Evolutionary conservation across 2,113 vertebrate species (phyloP), one percentile per base, ranked within the genome.

Genomic region (Mustela nigripes): DNA sequence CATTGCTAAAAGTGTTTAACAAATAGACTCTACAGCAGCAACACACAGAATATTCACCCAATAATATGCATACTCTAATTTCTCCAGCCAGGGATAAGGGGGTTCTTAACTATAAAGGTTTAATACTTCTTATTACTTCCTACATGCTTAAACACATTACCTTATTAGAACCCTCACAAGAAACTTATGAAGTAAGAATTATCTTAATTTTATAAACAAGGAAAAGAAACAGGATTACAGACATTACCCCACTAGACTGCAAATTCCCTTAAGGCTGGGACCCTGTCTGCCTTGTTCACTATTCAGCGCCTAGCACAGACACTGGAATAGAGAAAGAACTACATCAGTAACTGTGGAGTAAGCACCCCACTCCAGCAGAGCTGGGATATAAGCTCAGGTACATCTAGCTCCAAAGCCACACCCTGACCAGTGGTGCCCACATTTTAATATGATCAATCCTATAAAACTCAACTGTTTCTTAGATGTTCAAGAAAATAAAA

Each of bases 131-230:
- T 50, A 53, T 73, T 73, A 74, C 33, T 94, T 63, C 36, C 45
- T 69, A 74, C 85, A 15, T 65, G 14, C 60, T 95, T 81, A 90
- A 94, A 67, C n/a, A 69, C 11, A 97, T 62, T 65, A 31, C 62
- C 67, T 76, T 67, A 83, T 74, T 86, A 80, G 95, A 95, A 83
- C 19, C n/a, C 50, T 92, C 73, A 85, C 28, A 74, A 79, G 31
- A 79, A 94, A 31, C 15, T 67, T 69, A 60, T 33, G 45, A 93
- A 93, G 56, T 9, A 74, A 6, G 19, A 67, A 86, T 93, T 73
- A 74, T 45, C 56, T 63, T 74, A 62, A 12, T 81, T 92, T 89
- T 87, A 83, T 33, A 92, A 73, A 80, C 78, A 48, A 85, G 16
- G 60, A 76, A 82, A 86, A 33, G 42, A 76, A 82, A 86, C 60